Evolutionary conservation across 2,113 vertebrate species (phyloP), one percentile per base, ranked within the genome.

Genomic region (Callipepla squamata): DNA sequence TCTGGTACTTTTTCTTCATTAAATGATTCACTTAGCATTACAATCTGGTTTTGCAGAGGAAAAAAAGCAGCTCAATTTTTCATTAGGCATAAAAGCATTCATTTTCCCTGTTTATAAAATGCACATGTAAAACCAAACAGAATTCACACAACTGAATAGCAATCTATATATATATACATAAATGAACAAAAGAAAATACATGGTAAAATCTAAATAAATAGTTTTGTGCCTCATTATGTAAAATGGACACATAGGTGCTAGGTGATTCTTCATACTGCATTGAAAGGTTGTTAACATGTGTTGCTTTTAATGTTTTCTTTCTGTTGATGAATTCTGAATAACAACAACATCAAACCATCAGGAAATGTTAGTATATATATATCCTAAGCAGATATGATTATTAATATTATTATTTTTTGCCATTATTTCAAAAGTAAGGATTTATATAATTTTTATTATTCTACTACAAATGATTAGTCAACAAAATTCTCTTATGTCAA

Each of bases 381-480:
- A 59, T 74, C 18, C 32, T 7, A 50, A 34, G 5, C 1, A 40
- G 15, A 32, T 42, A 38, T 32, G 57, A 75, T 50, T 77, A 40
- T 66, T 25, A 28, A 22, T 21, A 23, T 53, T 19, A 4, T 5
- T 72, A 15, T 3, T 7, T 62, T 61, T 26, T 90, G 6, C 21
- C 10, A 6, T 57, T 32, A 30, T 25, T 57, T 57, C 16, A 32
- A 32, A 57, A 57, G 13, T 32, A 32, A 55, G 26, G 17, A 57
- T 32, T 32, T 57, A 19, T 32, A 32, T 32, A 57, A 19, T 32
- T 57, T 57, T 57, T n/a, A n/a, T 58, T 21, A n/a, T 84, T 94
- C 92, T 79, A 50, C 7, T 81, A 74, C 13, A 93, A 94, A 84
- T 85, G 38, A 90, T 97, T 91, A 96, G 55, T 94, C 67, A 95